These are phyloP conservation scores for Phalacrocorax pelagicus DNA, from an alignment of 2,113 vertebrate genomes.

Conservation along the genomic window DNA sequence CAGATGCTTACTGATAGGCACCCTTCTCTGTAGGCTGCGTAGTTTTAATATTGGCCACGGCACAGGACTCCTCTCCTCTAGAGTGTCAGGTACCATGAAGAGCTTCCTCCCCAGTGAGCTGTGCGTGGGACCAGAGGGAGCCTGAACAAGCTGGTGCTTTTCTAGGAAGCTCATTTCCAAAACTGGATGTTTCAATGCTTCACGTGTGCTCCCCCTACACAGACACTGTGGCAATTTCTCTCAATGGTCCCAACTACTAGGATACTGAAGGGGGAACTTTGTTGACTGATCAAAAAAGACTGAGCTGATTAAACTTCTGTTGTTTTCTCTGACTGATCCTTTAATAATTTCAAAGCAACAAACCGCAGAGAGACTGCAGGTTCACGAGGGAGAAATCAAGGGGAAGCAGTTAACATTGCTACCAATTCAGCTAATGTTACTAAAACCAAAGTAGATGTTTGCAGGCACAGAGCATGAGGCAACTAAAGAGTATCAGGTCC, in stretches of 20 bases:
- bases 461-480: neutral
- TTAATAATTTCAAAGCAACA: conserved; percentile 24
- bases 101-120: neutral
- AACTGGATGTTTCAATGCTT: neutral
- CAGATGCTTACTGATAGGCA: neutral
- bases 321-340: neutral
- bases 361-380: neutral
- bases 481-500: neutral
- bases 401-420: neutral
- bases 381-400: conserved; percentile 20
- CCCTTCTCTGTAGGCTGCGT: neutral
- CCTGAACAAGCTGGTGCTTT: neutral
- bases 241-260: neutral
- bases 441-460: neutral
- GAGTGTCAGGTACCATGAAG: neutral
- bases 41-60: neutral
- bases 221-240: neutral
- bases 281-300: neutral
- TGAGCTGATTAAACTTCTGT: neutral
- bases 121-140: neutral
- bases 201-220: fast-evolving
- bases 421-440: conserved; percentile 5
- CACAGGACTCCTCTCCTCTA: neutral
- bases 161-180: neutral
- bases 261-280: neutral